phyloP scores from a whole-genome alignment of 2,888 invertebrate species.

The Leptopilina myrica region DNA sequence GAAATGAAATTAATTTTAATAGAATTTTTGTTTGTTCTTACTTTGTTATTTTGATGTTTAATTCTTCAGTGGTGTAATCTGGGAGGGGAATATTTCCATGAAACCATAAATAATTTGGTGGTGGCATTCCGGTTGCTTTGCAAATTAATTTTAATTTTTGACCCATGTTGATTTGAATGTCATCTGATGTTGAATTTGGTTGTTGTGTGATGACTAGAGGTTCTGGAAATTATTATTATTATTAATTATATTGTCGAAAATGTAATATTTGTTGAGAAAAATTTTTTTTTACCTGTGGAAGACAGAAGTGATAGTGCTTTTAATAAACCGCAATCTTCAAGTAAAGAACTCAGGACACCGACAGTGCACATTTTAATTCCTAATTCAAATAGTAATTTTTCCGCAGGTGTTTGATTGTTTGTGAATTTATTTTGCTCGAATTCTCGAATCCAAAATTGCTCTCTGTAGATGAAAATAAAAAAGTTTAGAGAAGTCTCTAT shows the following conservation, averaged over 20 bases:
- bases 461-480: slow-evolving; percentile 42
- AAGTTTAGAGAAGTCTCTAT: too few species aligned
- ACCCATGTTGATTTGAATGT: slow-evolving; percentile 57
- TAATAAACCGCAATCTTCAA: slow-evolving; percentile 63
- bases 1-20: too few species aligned
- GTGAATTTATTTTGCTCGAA: slow-evolving; percentile 52
- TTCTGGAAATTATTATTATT: slow-evolving; percentile 54
- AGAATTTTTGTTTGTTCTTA: slow-evolving; percentile 43
- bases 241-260: not conserved
- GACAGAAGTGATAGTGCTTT: slow-evolving; percentile 63
- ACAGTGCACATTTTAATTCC: slow-evolving; percentile 66
- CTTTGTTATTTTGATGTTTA: slow-evolving; percentile 62
- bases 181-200: slow-evolving; percentile 54
- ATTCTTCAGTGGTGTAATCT: slow-evolving; percentile 55
- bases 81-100: slow-evolving; percentile 59
- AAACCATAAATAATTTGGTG: slow-evolving; percentile 69
- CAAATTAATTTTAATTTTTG: slow-evolving; percentile 61
- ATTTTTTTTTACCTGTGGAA: slow-evolving; percentile 61
- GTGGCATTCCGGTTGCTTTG: slow-evolving; percentile 68
- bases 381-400: slow-evolving; percentile 64
- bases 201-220: slow-evolving; percentile 63
- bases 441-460: slow-evolving; percentile 57
- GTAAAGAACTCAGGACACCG: slow-evolving; percentile 60
- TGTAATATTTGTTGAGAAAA: not conserved
- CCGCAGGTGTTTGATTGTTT: slow-evolving; percentile 55